phyloP scores from a whole-genome alignment of 2,888 invertebrate genomes.

The Clistopyga incitator region DNA sequence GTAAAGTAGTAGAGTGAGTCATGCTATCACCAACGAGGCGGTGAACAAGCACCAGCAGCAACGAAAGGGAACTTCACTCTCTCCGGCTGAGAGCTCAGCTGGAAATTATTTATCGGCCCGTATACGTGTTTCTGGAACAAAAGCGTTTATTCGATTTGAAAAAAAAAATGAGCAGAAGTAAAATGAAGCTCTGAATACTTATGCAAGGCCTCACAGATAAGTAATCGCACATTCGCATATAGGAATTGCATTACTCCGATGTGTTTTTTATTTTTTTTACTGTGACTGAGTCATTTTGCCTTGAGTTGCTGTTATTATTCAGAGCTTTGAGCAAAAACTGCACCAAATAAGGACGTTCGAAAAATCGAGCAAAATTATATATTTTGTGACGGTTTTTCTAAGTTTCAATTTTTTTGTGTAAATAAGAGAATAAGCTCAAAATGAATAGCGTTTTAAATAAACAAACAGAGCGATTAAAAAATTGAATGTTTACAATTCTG shows the following conservation, averaged over 20 bases:
- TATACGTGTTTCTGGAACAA: constrained; percentile 22
- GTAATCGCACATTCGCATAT: background rate
- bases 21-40: constrained; percentile 41
- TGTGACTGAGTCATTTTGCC: background rate
- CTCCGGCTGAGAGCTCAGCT: background rate
- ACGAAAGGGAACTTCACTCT: constrained; percentile 4
- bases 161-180: background rate
- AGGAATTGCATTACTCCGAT: background rate
- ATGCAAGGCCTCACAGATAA: background rate
- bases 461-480: too few species aligned
- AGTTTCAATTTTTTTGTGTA: background rate
- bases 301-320: background rate
- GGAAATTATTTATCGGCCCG: constrained; percentile 45
- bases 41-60: constrained; percentile 32
- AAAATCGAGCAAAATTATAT: background rate
- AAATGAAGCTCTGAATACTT: background rate
- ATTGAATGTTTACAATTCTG: background rate
- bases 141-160: constrained; percentile 22
- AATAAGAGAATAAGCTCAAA: background rate
- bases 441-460: background rate
- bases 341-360: background rate
- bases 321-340: background rate
- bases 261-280: background rate
- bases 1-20: constrained; percentile 36
- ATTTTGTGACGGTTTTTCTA: background rate